A percentile compares a stretch with the other conserved stretches of the same genome.
phyloP scores from a whole-genome alignment of 1,140 invertebrate genomes.

The Drosophila santomea region DNA sequence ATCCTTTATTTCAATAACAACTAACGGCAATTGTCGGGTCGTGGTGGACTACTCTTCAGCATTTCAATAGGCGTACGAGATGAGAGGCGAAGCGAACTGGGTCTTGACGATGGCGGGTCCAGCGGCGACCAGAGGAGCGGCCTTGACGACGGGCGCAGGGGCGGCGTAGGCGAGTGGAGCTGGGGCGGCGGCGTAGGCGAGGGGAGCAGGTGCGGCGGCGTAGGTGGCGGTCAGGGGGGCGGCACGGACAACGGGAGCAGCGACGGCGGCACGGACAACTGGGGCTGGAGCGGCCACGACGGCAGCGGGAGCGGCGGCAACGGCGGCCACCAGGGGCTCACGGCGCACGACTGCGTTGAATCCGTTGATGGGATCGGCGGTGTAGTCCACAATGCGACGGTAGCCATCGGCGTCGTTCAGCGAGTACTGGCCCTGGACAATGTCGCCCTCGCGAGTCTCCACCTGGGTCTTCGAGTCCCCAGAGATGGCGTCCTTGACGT shows the following conservation, averaged over 20 bases:
- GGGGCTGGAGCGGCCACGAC: conserved; percentile 70
- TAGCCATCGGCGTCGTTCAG: conserved; percentile 85
- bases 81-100: conserved; percentile 74
- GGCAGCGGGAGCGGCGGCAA: conserved; percentile 63
- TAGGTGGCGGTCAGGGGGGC: conserved; percentile 36
- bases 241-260: conserved; percentile 50
- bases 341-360: conserved; percentile 85
- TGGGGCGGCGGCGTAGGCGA: conserved; percentile 36
- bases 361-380: conserved; percentile 84
- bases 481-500: conserved; percentile 88
- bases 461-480: conserved; percentile 84
- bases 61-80: conserved; percentile 73
- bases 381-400: conserved; percentile 83
- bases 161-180: conserved; percentile 51
- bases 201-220: conserved; percentile 47
- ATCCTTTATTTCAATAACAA: conserved; percentile 81
- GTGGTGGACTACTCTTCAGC: conserved; percentile 43
- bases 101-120: conserved; percentile 74
- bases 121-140: conserved; percentile 56
- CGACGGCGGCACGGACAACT: conserved; percentile 54
- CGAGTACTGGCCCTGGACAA: conserved; percentile 84
- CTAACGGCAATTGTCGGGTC: conserved; percentile 80
- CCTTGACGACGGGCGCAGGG: conserved; percentile 61
- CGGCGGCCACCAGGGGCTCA: conserved; percentile 79
- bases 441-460: conserved; percentile 84